A percentile compares a stretch with the other conserved stretches of the same genome.
Conservation (phyloP, 2,113 vertebrate species). For the Pampusana beccarii region DNA sequence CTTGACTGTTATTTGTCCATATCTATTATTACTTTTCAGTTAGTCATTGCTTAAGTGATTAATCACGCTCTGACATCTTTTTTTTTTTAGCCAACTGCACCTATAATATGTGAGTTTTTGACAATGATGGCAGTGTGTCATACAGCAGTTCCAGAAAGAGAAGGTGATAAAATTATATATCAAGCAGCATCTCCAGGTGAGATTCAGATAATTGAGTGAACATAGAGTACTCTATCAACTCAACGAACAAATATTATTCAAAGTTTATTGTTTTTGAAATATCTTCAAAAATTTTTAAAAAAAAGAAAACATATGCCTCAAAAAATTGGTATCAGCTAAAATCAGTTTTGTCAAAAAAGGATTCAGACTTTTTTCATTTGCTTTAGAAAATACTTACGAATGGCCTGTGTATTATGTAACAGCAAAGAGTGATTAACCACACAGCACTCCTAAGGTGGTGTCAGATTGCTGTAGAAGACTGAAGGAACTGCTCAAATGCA, state of each 20-base stretch:
- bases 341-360: neutral
- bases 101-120: constrained; percentile 96
- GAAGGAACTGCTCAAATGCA: neutral
- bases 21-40: neutral
- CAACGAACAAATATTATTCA: neutral
- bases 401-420: neutral
- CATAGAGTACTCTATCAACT: neutral
- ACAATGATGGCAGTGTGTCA: constrained; percentile 99
- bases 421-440: neutral
- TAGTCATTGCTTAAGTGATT: neutral
- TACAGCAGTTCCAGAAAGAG: constrained; percentile 93
- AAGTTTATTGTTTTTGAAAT: neutral
- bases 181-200: constrained; percentile 98
- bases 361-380: neutral
- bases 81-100: constrained; percentile 86
- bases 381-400: neutral
- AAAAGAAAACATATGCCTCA: neutral
- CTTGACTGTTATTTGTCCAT: neutral
- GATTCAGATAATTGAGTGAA: neutral
- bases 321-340: neutral
- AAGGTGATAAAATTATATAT: constrained; percentile 87
- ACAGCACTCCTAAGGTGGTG: neutral
- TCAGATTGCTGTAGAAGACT: neutral
- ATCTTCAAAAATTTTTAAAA: neutral
- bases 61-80: neutral